A percentile compares a stretch with the other conserved stretches of the same genome.
Evolutionary conservation across 35 echinoderm and acorn worm genomes (phyloP).

Genomic region (Amphiura filiformis): DNA sequence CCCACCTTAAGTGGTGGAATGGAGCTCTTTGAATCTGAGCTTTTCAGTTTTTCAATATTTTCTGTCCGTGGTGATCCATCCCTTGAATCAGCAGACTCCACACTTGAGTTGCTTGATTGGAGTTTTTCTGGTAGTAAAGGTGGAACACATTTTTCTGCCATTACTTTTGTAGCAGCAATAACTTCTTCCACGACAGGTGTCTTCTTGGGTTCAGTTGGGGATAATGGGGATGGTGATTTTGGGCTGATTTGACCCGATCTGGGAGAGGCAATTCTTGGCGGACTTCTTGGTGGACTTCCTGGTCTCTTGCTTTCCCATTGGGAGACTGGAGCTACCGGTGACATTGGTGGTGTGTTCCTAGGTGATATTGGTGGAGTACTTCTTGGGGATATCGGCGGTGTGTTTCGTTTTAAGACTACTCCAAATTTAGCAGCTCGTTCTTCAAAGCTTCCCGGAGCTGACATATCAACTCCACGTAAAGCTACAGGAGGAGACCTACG

Average conservation of each 20-base stretch:
- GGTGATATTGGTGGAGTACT: conserved; percentile 16
- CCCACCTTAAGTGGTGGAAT: conserved; percentile 36
- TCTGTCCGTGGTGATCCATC: neutral
- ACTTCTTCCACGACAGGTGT: neutral
- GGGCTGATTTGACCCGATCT: neutral
- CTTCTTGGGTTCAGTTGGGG: neutral
- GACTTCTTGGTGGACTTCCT: neutral
- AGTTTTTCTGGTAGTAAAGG: neutral
- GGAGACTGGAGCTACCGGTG: neutral
- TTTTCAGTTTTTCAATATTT: neutral
- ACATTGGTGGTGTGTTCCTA: neutral
- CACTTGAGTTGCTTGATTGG: neutral
- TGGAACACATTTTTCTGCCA: neutral
- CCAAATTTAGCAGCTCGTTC: conserved; percentile 35
- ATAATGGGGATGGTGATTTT: neutral
- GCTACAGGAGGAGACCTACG: neutral
- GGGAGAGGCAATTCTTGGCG: neutral
- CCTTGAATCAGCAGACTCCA: neutral
- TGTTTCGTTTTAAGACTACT: neutral
- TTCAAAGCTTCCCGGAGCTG: conserved; percentile 18
- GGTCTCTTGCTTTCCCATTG: neutral
- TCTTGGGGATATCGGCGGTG: conserved; percentile 16
- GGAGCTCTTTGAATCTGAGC: neutral
- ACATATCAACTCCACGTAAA: neutral
- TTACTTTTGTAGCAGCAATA: neutral